These are phyloP conservation scores for Himalopsyche kuldschensis DNA, from an alignment of 2,888 invertebrate genomes.

Conservation along the genomic window DNA sequence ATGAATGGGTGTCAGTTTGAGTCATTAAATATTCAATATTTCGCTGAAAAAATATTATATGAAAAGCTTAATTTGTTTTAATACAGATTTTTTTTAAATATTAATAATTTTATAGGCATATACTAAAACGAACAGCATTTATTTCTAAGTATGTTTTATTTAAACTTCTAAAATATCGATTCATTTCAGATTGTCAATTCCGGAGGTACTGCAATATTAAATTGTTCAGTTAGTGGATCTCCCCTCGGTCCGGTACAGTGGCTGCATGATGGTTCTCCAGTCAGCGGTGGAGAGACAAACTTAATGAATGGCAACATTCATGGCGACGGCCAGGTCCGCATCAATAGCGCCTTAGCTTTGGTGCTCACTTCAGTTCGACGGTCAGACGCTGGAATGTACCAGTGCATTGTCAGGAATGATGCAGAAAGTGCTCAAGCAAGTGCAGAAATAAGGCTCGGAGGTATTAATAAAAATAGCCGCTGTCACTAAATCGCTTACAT, in stretches of 20 bases:
- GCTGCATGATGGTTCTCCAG: slow-evolving; percentile 72
- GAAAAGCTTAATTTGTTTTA: too few species aligned
- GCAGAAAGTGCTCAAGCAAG: slow-evolving; percentile 79
- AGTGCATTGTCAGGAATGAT: slow-evolving; percentile 81
- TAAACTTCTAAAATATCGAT: background rate
- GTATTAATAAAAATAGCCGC: slow-evolving; percentile 50
- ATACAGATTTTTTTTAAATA: too few species aligned
- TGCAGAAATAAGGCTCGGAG: slow-evolving; percentile 76
- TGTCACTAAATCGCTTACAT: too few species aligned
- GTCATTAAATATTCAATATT: too few species aligned
- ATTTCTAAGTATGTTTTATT: background rate
- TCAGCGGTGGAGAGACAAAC: slow-evolving; percentile 47
- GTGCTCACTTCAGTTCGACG: slow-evolving; percentile 63
- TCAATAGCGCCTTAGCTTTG: slow-evolving; percentile 47
- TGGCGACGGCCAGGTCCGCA: slow-evolving; percentile 47
- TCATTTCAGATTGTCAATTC: slow-evolving; percentile 74
- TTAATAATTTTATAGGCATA: too few species aligned
- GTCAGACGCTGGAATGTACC: slow-evolving; percentile 85
- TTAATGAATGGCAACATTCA: background rate
- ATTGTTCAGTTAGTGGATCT: slow-evolving; percentile 82
- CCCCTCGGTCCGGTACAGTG: slow-evolving; percentile 72
- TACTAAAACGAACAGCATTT: too few species aligned
- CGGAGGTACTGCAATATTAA: slow-evolving; percentile 78
- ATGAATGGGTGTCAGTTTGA: too few species aligned
- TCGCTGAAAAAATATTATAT: too few species aligned